Base-by-base conservation (phyloP, 1,140 invertebrate species). In the Caenorhabditis brenneri region DNA sequence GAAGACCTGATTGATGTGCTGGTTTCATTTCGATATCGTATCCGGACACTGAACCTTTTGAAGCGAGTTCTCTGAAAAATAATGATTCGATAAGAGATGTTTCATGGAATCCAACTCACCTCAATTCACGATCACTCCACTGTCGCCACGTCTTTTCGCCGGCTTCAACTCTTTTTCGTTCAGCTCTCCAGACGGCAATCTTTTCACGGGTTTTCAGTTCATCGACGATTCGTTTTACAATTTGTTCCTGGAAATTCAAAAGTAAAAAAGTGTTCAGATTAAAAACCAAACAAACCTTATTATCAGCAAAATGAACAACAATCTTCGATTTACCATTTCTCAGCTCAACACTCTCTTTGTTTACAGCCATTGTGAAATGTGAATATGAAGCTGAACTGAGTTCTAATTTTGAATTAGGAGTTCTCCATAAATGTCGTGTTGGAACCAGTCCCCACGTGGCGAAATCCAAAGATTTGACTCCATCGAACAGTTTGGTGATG, bases 311-410 rank as follows among this genome's bases (percentile, higher is more conserved):
- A 24, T 83, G 82, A 55, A 83, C 82, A 42, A 80, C 55, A 16
- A 83, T 83, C 27, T 83, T 83, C 1, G 82, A 65, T 39, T 83
- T 83, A 42, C 69, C 82, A 24, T 79, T 83, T 19, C 82, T 39
- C 42, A 83, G 19, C 24, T 83, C 82, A 4, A 83, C 58, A 48
- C 69, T 39, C 48, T 83, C 78, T 39, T 78, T 55, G 65, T 65
- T 74, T 1, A 69, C 82, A 19, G 65, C 82, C 29, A 83, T 29
- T 19, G 82, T 83, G 33, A 83, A 83, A 22, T 83, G 82, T 19
- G 58, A 16, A 53, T 42, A 42, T 9, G 81, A 46, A 1, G 74
- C 9, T 24, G 65, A 42, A 22, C 82, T 65, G 82, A 83, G 69
- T n/a, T 53, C 79, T 33, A 53, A 22, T 29, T 80, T 80, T 9